Base-by-base conservation (phyloP, 2,888 invertebrate genomes). In the Megaustenia siamemsis region DNA sequence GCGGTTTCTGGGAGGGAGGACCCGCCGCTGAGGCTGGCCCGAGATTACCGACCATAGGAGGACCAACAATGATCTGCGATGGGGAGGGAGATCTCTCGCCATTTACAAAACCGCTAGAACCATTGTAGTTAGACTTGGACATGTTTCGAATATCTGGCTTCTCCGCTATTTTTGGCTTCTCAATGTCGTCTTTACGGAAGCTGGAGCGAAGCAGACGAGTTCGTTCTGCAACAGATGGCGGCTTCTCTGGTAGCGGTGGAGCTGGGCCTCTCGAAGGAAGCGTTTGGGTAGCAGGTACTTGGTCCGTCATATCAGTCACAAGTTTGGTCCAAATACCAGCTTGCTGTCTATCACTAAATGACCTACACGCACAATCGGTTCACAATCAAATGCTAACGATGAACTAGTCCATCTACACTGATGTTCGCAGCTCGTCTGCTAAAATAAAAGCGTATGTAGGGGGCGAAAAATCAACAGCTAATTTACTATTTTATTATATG, bases 201-300 rank as follows among this genome's bases (percentile, higher is more conserved):
- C 92, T 92, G 32, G 91, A 91, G 45, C 88, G 88, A 15, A 92
- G 86, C 45, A 91, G 87, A 40, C 92, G 86, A 18, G 92, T 91
- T 66, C 92, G 87, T 76, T 92, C 92, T 0, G 92, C 92, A 15
- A 92, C 92, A 8, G 91, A 91, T 28, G 92, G 92, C 12, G 92
- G 92, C 78, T 92, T 92, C 75, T 92, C 92, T 24, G 92, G 92
- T 32, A 91, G 87, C 12, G 91, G 92, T 53, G 92, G 91, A 35
- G 91, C 91, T 4, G 91, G 91, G 8, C 91, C 91, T 45, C 91
- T 60, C 21, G 76, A 60, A 21, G 77, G 49, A 5, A 80, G 78
- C 49, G 21, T 28, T 18, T 66, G 60, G n/a, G 76, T n/a, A 24
- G 68, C 32, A 28, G 82, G 73, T 18, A 60, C 71, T 40, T 78